phyloP scores from a whole-genome alignment of 1,140 invertebrate species.

The Achatina immaculata region DNA sequence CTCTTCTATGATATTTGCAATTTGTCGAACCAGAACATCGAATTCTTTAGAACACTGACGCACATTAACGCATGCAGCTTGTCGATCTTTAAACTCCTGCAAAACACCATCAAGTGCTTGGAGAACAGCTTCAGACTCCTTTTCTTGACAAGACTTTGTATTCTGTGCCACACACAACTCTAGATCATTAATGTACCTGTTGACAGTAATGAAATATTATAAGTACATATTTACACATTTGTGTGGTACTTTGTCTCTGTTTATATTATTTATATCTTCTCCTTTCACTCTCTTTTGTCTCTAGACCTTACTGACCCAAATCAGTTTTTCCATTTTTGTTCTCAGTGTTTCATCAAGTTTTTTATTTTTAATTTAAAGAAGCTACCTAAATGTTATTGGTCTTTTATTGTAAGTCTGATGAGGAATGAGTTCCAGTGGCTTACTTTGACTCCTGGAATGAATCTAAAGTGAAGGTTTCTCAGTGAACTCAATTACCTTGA shows the following conservation, averaged over 20 bases:
- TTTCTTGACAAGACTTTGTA: not conserved
- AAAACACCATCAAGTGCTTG: not conserved
- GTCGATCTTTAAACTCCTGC: not conserved
- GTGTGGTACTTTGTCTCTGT: not conserved
- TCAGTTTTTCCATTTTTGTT: no score
- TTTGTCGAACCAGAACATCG: constrained; percentile 15
- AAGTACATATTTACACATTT: not conserved
- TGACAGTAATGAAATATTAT: not conserved
- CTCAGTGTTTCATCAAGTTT: no score
- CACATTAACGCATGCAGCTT: constrained; percentile 9
- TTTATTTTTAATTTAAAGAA: no score
- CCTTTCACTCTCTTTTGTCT: no score
- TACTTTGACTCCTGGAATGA: no score
- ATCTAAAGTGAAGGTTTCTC: no score
- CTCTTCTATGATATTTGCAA: not conserved
- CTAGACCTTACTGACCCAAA: no score
- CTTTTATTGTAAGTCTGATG: no score
- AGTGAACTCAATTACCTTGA: no score
- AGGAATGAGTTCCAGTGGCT: no score
- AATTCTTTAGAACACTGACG: not conserved
- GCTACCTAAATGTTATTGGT: no score
- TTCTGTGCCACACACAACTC: constrained; percentile 11
- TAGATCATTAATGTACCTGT: constrained; percentile 25
- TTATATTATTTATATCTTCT: not conserved
- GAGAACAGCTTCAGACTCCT: not conserved